These are phyloP conservation scores for Ormyrus nitidulus DNA, from an alignment of 2,888 invertebrate species.

Conservation along the genomic window DNA sequence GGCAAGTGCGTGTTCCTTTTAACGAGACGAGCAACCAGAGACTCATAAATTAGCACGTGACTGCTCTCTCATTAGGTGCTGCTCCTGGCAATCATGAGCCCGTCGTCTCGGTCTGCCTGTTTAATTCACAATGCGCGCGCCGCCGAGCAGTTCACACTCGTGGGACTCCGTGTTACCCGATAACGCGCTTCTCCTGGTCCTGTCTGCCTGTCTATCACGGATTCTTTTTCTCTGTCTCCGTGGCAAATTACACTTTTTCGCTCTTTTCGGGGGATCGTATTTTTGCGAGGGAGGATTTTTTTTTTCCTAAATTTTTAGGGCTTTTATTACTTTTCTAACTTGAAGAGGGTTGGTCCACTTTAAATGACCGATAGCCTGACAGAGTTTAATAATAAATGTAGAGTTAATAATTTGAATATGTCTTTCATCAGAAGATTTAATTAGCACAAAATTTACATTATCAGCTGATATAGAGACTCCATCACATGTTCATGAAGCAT, in stretches of 20 bases:
- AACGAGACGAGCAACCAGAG: constrained; percentile 38
- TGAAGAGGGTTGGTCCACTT: too few species aligned
- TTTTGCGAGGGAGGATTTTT: too few species aligned
- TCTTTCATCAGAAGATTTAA: too few species aligned
- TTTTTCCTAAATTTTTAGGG: too few species aligned
- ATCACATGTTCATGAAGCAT: too few species aligned
- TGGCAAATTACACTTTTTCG: neutral
- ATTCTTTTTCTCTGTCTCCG: neutral
- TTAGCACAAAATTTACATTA: too few species aligned
- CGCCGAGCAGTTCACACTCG: constrained; percentile 11
- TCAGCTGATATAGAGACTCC: too few species aligned
- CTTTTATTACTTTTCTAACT: too few species aligned
- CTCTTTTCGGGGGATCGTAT: too few species aligned
- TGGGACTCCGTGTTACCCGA: constrained; percentile 12
- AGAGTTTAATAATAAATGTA: too few species aligned
- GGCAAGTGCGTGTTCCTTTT: constrained; percentile 8
- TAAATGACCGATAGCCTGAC: too few species aligned
- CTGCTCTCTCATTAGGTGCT: constrained; percentile 41
- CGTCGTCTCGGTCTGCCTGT: constrained; percentile 20
- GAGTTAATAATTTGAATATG: too few species aligned
- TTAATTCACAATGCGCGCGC: constrained; percentile 33
- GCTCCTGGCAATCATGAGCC: constrained; percentile 28
- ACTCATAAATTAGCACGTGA: constrained; percentile 41
- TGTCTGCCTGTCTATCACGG: neutral
- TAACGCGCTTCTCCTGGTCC: neutral